Percentiles rank a stretch among this genome's conserved stretches.
phyloP scores from a whole-genome alignment of 2,888 invertebrate species.

The Julus scanicus region DNA sequence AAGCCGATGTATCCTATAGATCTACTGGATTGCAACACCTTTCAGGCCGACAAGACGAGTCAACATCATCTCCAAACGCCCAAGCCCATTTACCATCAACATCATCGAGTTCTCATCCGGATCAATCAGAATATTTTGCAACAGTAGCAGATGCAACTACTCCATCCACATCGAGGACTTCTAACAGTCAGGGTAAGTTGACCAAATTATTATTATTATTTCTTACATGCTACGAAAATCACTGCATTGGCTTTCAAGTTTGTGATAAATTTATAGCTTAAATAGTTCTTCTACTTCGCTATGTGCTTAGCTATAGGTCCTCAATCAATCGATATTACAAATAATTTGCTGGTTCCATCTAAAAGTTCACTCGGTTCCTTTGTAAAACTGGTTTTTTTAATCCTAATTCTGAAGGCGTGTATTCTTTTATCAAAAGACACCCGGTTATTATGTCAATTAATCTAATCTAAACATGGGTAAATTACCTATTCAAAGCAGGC shows the following conservation, averaged over 20 bases:
- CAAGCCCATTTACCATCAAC: conserved; percentile 44
- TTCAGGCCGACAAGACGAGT: conserved; percentile 26
- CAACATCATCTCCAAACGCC: conserved; percentile 43
- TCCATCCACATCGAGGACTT: conserved; percentile 41
- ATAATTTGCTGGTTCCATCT: background rate
- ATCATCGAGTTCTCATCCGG: conserved; percentile 42
- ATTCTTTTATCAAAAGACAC: background rate
- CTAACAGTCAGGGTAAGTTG: conserved; percentile 48
- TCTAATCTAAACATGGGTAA: no score
- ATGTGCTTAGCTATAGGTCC: background rate
- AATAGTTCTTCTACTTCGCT: background rate
- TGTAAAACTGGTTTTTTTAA: background rate
- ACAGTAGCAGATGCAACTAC: background rate
- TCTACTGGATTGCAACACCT: background rate
- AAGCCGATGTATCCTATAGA: conserved; percentile 17
- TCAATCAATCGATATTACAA: background rate
- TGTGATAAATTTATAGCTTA: background rate
- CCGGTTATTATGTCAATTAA: no score
- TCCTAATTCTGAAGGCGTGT: background rate
- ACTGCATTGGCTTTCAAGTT: conserved; percentile 44
- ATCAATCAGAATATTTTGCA: conserved; percentile 2
- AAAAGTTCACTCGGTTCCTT: background rate
- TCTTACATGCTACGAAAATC: background rate
- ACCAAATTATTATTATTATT: background rate
- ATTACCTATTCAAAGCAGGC: no score